Conservation (phyloP, 2,113 vertebrate species). For the Pollimyrus isidori region DNA sequence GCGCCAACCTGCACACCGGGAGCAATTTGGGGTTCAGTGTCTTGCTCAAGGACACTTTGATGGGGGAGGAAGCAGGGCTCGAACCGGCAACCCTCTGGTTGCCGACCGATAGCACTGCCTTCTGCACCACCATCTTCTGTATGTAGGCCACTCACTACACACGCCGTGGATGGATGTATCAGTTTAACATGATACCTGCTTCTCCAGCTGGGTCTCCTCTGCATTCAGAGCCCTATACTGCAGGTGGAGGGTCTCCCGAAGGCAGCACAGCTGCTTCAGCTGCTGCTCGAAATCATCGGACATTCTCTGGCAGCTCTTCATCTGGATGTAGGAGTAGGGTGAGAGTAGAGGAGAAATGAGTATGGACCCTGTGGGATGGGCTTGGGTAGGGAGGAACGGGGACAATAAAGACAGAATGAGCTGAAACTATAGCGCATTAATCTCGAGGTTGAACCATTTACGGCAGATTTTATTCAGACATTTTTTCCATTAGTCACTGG, state of each 20-base stretch:
- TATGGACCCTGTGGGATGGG: no score
- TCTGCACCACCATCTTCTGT: no score
- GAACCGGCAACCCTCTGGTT: no score
- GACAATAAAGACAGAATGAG: not conserved
- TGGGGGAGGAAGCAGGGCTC: no score
- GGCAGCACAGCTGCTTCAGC: slow-evolving; percentile 56
- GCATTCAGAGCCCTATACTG: slow-evolving; percentile 43
- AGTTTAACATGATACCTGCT: slow-evolving; percentile 53
- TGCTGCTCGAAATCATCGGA: slow-evolving; percentile 42
- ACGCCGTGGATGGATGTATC: not conserved
- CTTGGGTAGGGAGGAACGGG: no score
- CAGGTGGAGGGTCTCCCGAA: slow-evolving; percentile 49
- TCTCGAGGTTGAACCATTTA: not conserved
- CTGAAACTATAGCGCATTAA: not conserved
- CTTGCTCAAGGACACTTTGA: no score
- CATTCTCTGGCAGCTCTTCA: slow-evolving; percentile 51
- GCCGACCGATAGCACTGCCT: no score
- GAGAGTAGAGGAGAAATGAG: not conserved
- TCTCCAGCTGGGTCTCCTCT: slow-evolving; percentile 45
- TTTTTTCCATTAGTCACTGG: not conserved
- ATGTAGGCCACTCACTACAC: not conserved
- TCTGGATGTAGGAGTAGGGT: slow-evolving; percentile 42
- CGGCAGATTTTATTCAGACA: not conserved
- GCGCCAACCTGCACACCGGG: no score
- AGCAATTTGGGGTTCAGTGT: no score